Base-by-base conservation (phyloP, 2,113 vertebrate species). In the Gavialis gangeticus region DNA sequence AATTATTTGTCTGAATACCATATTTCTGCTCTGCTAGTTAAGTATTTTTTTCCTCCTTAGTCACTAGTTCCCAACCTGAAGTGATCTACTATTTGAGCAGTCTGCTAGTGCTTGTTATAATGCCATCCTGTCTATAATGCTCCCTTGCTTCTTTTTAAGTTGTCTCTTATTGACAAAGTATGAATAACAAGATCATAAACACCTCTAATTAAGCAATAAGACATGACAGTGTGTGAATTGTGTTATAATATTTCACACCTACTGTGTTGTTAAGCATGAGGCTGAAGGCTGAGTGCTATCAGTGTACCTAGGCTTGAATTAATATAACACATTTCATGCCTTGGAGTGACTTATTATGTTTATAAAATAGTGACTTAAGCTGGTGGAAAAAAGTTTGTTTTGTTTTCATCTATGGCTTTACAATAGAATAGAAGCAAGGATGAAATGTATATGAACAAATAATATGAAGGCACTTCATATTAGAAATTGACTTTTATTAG, bases 121-220 rank as follows among this genome's bases (percentile, higher is more conserved):
- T 96, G 30, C 69, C 89, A 89, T 92, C 94, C 84, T 84, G 73
- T 56, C 62, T 89, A 85, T 87, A 93, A 95, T 88, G 54, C 71
- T 92, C 91, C 80, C 95, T 92, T 89, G 85, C 85, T 85, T 95
- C 88, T 75, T 92, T 95, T 93, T 92, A 67, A 92, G 79, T 90
- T 76, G 25, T 89, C 86, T 89, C 56, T 92, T 95, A 73, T 81
- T 79, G 86, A 93, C 82, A 93, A 57, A 93, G 46, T 82, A 92
- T 93, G 91, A 96, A 95, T 94, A 96, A 95, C 86, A 95, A 83
- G 84, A 91, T 93, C 88, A 95, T 96, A 96, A 96, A 95, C 91
- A 87, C 84, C 81, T 81, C 82, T 94, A 97, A 96, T 94, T 96
- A 96, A 96, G 83, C 81, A 82, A 84, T 93, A 94, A 93, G 85